phyloP scores from a whole-genome alignment of 1,140 invertebrate genomes.

The Carposina sasakii region DNA sequence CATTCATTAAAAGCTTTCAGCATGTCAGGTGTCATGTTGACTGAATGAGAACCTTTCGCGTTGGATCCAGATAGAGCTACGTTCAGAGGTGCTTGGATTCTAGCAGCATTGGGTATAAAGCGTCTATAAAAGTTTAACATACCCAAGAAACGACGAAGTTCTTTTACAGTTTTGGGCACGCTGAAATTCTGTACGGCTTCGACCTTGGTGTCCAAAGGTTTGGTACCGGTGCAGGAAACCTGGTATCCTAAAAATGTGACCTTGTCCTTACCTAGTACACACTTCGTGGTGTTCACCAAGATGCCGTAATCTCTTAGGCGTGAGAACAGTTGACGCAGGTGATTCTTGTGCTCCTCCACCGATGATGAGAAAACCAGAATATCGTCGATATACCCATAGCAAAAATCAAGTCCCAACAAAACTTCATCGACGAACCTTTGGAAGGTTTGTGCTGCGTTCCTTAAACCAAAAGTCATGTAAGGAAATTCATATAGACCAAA shows the following conservation, averaged over 20 bases:
- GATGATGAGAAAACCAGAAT: slow-evolving; percentile 57
- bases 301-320: slow-evolving; percentile 7
- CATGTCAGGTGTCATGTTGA: slow-evolving; percentile 4
- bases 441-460: slow-evolving; percentile 67
- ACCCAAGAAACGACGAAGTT: slow-evolving; percentile 39
- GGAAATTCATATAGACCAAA: slow-evolving; percentile 52
- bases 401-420: slow-evolving; percentile 44
- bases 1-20: slow-evolving; percentile 7
- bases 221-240: not conserved
- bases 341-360: slow-evolving; percentile 31
- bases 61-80: slow-evolving; percentile 1
- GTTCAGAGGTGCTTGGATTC: not conserved
- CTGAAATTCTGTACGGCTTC: slow-evolving; percentile 13
- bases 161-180: slow-evolving; percentile 23
- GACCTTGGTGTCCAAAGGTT: slow-evolving; percentile 4
- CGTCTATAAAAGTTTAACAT: slow-evolving; percentile 44
- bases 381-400: slow-evolving; percentile 69
- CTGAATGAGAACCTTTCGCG: slow-evolving; percentile 3
- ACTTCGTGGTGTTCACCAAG: slow-evolving; percentile 24
- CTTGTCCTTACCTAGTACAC: slow-evolving; percentile 21
- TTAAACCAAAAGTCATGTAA: slow-evolving; percentile 58
- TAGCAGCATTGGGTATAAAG: slow-evolving; percentile 29
- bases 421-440: slow-evolving; percentile 67
- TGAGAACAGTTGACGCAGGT: slow-evolving; percentile 19
- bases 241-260: slow-evolving; percentile 41